phyloP scores from a whole-genome alignment of 2,797 vertebrate species.

The Capromys pilorides region DNA sequence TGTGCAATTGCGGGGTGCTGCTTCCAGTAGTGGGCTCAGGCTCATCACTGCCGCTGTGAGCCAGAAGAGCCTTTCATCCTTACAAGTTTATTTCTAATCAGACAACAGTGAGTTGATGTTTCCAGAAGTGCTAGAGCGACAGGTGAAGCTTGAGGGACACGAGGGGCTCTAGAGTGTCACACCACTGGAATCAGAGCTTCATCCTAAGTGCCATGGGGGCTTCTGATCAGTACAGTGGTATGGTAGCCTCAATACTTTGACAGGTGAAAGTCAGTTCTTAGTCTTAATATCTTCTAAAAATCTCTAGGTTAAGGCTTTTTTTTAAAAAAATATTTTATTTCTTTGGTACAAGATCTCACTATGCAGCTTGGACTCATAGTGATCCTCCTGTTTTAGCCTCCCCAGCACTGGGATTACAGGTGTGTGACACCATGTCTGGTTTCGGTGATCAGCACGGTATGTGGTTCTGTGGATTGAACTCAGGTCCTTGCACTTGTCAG shows the following conservation, averaged over 20 bases:
- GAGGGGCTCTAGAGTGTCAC: background rate
- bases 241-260: background rate
- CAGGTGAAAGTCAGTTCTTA: background rate
- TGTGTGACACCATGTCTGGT: too few relatives aligned
- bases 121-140: background rate
- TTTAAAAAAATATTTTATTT: too few relatives aligned
- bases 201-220: background rate
- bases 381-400: too few relatives aligned
- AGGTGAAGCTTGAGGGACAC: background rate
- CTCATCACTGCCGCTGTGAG: background rate
- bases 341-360: too few relatives aligned
- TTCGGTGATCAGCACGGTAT: too few relatives aligned
- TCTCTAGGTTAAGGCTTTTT: conserved; percentile 24
- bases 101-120: background rate
- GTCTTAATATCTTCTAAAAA: background rate
- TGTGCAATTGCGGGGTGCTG: background rate
- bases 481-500: too few relatives aligned
- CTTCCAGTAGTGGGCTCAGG: too few relatives aligned
- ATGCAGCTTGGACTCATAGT: too few relatives aligned
- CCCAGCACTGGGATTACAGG: too few relatives aligned
- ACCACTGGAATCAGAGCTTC: rapidly evolving
- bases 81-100: background rate
- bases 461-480: too few relatives aligned
- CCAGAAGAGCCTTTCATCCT: background rate
- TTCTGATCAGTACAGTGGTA: background rate